phyloP scores from a whole-genome alignment of 2,888 invertebrate genomes.

The Caenorhabditis becei region DNA sequence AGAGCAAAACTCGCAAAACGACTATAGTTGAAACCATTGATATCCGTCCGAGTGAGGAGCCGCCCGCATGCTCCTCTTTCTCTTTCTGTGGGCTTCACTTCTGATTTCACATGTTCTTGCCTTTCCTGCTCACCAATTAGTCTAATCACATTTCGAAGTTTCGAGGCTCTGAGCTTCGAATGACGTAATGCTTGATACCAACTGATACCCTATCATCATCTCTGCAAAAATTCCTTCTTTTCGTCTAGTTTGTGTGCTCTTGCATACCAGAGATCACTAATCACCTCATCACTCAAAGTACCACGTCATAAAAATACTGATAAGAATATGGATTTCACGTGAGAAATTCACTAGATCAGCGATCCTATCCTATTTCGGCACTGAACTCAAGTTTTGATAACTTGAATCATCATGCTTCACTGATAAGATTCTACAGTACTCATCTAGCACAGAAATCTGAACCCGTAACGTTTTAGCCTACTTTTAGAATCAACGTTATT shows the following conservation, averaged over 20 bases:
- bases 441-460: too few relatives aligned
- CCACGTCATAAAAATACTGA: neutral
- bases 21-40: constrained; percentile 61
- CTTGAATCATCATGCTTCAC: too few relatives aligned
- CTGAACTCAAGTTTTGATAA: too few relatives aligned
- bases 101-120: constrained; percentile 24
- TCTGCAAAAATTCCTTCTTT: neutral
- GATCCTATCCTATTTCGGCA: too few relatives aligned
- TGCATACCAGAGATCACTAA: neutral
- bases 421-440: too few relatives aligned
- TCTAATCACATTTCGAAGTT: neutral
- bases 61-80: constrained; percentile 51
- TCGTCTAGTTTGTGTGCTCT: neutral
- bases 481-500: too few relatives aligned
- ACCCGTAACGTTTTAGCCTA: too few relatives aligned
- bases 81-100: constrained; percentile 34
- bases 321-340: too few relatives aligned
- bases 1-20: constrained; percentile 61
- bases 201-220: neutral
- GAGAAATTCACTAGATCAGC: too few relatives aligned
- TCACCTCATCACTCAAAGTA: neutral
- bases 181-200: neutral
- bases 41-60: constrained; percentile 58
- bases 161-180: neutral
- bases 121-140: constrained; percentile 1